Base-by-base conservation (phyloP, 1,140 invertebrate genomes). In the Zaprionus ghesquierei region DNA sequence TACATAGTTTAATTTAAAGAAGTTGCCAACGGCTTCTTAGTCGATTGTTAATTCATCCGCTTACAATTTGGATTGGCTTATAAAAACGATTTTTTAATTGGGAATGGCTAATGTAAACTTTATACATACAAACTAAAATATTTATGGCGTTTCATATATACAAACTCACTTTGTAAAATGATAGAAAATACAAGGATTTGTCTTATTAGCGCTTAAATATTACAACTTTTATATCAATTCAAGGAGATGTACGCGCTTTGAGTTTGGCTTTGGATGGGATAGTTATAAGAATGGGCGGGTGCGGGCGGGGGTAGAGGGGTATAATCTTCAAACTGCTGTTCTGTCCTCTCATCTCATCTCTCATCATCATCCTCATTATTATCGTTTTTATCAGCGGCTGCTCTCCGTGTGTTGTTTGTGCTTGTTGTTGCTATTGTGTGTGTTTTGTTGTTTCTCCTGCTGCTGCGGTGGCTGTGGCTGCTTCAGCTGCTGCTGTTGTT, bases 71-170 rank as follows among this genome's bases (percentile, higher is more conserved):
- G 29, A 80, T 50, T 56, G 12, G 12, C 38, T 54, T 69, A 61
- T 18, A 31, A 55, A 69, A 55, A 69, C 27, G n/a, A n/a, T n/a
- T 6, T 69, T 81, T 75, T 60, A 75, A 69, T 77, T 6, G 69
- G 76, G 84, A 86, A 87, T 82, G 82, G 72, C 82, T 87, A 82
- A 79, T 73, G 41, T 70, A 71, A 74, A 73, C 79, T 82, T 89
- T 89, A 79, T 86, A 79, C 84, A 87, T 63, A 86, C 61, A 79
- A 87, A 89, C 84, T 86, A 86, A 76, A 73, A 74, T 79, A 71
- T 86, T 89, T 56, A 77, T 86, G 72, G 84, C 84, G 72, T 79
- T 86, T 76, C 75, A 73, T 87, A 81, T 86, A 81, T 87, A 86
- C 78, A 86, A 82, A 27, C 65, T 69, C 64, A 70, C 73, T 77